Percentiles rank a stretch among this genome's conserved stretches.
These are phyloP conservation scores for Sturmia bella DNA, from an alignment of 2,888 invertebrate genomes.

Conservation along the genomic window DNA sequence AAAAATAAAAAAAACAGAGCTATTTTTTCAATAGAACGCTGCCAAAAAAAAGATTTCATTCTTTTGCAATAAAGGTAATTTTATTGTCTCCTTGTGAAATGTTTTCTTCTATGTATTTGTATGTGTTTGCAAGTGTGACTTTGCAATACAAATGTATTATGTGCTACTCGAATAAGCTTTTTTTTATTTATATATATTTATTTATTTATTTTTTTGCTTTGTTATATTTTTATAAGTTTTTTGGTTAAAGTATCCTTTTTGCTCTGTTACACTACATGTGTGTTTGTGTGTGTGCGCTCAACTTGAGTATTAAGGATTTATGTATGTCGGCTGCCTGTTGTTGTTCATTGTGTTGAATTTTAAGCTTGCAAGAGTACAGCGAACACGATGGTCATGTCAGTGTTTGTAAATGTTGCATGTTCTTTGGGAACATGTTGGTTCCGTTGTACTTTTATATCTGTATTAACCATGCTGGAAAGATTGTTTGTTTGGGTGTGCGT, in stretches of 20 bases:
- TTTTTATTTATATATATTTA: constrained; percentile 66
- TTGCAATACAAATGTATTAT: constrained; percentile 47
- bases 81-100: neutral
- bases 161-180: constrained; percentile 66
- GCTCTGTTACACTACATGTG: constrained; percentile 19
- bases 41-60: too few relatives aligned
- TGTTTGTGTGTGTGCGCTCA: constrained; percentile 72
- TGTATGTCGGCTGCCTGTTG: constrained; percentile 58
- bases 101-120: neutral
- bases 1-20: too few relatives aligned
- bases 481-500: constrained; percentile 74
- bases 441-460: constrained; percentile 60
- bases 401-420: constrained; percentile 45
- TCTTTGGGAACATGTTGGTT: constrained; percentile 33
- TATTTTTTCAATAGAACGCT: too few relatives aligned
- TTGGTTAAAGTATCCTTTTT: constrained; percentile 62
- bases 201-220: constrained; percentile 62
- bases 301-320: constrained; percentile 70
- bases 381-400: constrained; percentile 16
- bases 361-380: constrained; percentile 51
- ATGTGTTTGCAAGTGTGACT: constrained; percentile 1
- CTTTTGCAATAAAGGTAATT: neutral
- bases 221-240: constrained; percentile 39
- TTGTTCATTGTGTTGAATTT: constrained; percentile 67
- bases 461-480: constrained; percentile 56